Conservation (phyloP, 2,797 vertebrate genomes). For the Aeoliscus strigatus region DNA sequence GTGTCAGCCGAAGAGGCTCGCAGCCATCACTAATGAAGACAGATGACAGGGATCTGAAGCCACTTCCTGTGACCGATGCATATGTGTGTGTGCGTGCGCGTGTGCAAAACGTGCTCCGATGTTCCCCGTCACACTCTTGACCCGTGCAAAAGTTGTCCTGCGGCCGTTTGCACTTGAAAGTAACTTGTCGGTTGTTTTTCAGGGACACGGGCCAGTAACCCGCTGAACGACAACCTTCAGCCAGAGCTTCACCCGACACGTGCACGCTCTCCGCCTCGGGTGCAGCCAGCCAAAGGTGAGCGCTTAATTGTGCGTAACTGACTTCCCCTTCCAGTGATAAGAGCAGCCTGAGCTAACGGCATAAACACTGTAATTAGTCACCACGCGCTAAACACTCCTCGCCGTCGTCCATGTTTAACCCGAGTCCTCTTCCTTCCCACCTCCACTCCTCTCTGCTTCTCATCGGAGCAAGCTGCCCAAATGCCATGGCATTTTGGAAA, state of each 20-base stretch:
- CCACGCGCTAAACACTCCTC: conserved; percentile 37
- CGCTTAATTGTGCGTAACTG: conserved; percentile 48
- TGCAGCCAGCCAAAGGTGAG: conserved; percentile 75
- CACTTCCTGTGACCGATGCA: conserved; percentile 60
- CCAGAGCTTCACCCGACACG: conserved; percentile 72
- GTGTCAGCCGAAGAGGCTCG: conserved; percentile 73
- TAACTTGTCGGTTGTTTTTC: conserved; percentile 10
- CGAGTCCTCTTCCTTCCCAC: conserved; percentile 48
- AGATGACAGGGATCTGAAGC: conserved; percentile 66
- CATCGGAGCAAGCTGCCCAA: conserved; percentile 76
- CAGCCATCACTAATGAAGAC: conserved; percentile 81
- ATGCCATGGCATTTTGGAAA: conserved; percentile 85
- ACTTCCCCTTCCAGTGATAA: conserved; percentile 44
- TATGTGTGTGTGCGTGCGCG: conserved; percentile 28
- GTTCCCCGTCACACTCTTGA: conserved; percentile 25
- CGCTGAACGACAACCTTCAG: conserved; percentile 69
- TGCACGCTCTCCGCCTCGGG: conserved; percentile 58
- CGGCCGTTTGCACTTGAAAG: conserved; percentile 4
- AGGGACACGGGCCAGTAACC: conserved; percentile 83
- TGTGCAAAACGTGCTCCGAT: conserved; percentile 12
- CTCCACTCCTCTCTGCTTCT: conserved; percentile 49
- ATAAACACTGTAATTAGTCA: conserved; percentile 64
- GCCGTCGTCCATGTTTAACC: conserved; percentile 52
- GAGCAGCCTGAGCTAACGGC: conserved; percentile 34
- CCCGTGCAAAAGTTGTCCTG: conserved; percentile 9